Base-by-base conservation (phyloP, 2,113 vertebrate genomes). In the Miniopterus natalensis region DNA sequence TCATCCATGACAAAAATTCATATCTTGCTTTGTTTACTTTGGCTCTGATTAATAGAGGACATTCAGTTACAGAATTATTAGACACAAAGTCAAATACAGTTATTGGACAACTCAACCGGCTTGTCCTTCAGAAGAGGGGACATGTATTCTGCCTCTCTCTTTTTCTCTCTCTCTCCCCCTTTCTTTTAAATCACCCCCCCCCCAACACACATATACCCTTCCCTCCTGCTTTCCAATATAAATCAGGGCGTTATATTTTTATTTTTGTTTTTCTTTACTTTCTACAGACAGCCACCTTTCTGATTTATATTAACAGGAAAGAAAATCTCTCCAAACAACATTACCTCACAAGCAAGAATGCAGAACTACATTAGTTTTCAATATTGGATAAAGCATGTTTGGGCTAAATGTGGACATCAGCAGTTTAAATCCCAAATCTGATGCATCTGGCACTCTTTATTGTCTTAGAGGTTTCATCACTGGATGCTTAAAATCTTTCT, bases 321-420 rank as follows among this genome's bases (percentile, higher is more conserved):
- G 92, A 97, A 84, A 65, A 25, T 0, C 91, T 95, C 88, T 94
- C 42, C 88, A 80, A 97, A 97, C 77, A 95, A 97, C 96, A 94
- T 98, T 97, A 97, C 96, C 96, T 98, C 98, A 97, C 49, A 25
- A 88, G 94, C 96, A 98, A 98, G 91, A 96, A 98, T 97, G 74
- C 94, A 96, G 81, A 89, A 63, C 93, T 79, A 65, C 55, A 70
- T 92, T 96, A 84, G 94, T 95, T 97, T 96, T 97, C 97, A 97
- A 96, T 96, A 96, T 1, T 85, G 96, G 94, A 97, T 96, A 96
- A 97, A 97, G 92, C 31, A 59, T 71, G 63, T 81, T 97, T 96
- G 70, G 65, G 92, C 95, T 98, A 97, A 98, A 98, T 75, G 87
- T 14, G 94, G 97, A 66, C 83, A 97, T 97, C 92, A 77, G 97